Evolutionary conservation across 2,113 vertebrate genomes (phyloP), one percentile per base, ranked within the genome.

Genomic region (Callipepla squamata): DNA sequence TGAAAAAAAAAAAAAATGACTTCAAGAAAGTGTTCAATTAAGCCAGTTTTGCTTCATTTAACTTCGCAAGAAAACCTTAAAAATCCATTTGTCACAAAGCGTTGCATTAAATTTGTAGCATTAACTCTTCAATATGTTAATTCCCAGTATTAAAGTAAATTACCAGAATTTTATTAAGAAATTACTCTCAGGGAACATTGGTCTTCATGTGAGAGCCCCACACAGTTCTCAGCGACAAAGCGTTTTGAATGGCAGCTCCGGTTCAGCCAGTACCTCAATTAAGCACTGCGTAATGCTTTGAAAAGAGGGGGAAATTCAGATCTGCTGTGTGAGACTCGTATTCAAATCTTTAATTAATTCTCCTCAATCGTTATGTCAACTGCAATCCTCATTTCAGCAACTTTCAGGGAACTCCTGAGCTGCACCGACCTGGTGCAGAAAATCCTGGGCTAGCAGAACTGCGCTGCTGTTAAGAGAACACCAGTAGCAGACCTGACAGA

Each of bases 391-490:
- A 36, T 28, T 51, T 51, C 34, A 48, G 20, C 30, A 38, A 6
- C 25, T 19, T 26, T 28, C 23, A 45, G 17, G 67, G 47, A 23
- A 36, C 25, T 28, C 47, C 47, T 5, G n/a, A 69, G 67, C 48
- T 36, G n/a, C 23, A 20, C 8, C 3, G 22, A 18, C 25, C 3
- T 40, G 12, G 40, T 40, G 40, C 40, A 40, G 6, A 40, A 5
- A 20, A 4, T 2, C 30, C 19, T 5, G 5, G 7, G 21, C 48
- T 48, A 58, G 45, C 13, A 57, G 36, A 55, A 75, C 3, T 26
- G 17, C 65, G 5, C 0, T 4, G 48, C 0, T 73, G 7, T 21
- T 7, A 47, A 1, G 32, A 72, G 53, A 22, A 76, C 44, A 12
- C 6, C 30, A 7, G 8, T 3, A 53, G 13, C 78, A 72, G 62